These are phyloP conservation scores for Pocillopora grandis DNA, from an alignment of 92 coral and sea anemone species.

Conservation along the genomic window DNA sequence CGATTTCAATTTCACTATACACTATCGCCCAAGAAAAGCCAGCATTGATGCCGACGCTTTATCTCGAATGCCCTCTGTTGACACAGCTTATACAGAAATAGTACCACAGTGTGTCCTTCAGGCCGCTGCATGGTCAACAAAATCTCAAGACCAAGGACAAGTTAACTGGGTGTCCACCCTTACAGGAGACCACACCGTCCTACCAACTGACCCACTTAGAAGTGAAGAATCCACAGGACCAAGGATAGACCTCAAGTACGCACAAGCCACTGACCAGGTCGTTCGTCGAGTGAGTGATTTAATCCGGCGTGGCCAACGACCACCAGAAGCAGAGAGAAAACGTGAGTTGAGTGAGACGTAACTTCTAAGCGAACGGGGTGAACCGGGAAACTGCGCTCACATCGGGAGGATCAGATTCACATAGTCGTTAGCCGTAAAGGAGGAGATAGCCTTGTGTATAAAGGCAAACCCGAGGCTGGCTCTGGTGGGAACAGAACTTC, in stretches of 20 bases:
- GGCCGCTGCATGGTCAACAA: neutral
- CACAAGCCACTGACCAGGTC: neutral
- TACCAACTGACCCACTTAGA: conserved; percentile 31
- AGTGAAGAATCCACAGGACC: neutral
- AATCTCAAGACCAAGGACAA: conserved; percentile 25
- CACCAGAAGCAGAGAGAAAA: conserved; percentile 7
- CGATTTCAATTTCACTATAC: conserved; percentile 52
- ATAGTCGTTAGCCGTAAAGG: conserved; percentile 40
- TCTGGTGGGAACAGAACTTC: too few species aligned
- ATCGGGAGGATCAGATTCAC: conserved; percentile 32
- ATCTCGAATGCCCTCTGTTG: conserved; percentile 30
- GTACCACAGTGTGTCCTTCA: conserved; percentile 12
- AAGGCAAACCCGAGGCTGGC: conserved; percentile 11
- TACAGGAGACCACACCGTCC: conserved; percentile 17
- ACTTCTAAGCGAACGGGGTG: conserved; percentile 54
- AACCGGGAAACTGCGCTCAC: conserved; percentile 9
- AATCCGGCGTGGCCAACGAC: conserved; percentile 20
- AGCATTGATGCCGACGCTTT: conserved; percentile 50
- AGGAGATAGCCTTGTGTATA: conserved; percentile 43
- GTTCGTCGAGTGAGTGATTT: conserved; percentile 17
- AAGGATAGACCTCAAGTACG: neutral
- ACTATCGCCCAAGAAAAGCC: conserved; percentile 32
- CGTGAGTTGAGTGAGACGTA: conserved; percentile 29
- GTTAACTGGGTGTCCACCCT: conserved; percentile 13
- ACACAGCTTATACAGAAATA: conserved; percentile 16